Base-by-base conservation (phyloP, 2,113 vertebrate species). In the Lipotes vexillifer region DNA sequence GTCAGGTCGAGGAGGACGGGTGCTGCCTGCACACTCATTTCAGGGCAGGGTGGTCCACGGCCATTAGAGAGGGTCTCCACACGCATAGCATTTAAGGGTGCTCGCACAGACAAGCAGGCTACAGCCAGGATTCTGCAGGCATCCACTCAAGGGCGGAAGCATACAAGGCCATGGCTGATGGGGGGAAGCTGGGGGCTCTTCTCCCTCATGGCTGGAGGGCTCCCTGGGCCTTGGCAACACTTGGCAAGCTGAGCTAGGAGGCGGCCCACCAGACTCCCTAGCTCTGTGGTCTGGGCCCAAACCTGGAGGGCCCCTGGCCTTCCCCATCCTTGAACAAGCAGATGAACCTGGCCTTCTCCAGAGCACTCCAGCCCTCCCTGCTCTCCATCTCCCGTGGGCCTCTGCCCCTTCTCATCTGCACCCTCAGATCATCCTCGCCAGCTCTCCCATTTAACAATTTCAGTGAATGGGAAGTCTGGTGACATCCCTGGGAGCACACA, bases 41-140 rank as follows among this genome's bases (percentile, higher is more conserved):
- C 93, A 96, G 90, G 96, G 75, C 46, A 74, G 49, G 71, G 71
- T 49, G 59, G 65, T 41, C 97, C 83, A 69, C 0, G 1, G 83
- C 36, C 82, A 81, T 96, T 97, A 97, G 85, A 77, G 52, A 66
- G 61, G 72, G 52, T 83, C 41, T 90, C 63, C 86, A 86, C 68
- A 68, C 1, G 1, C 84, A 36, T 1, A 93, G 84, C 95, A 71
- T 96, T 96, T 94, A 96, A 49, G 52, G 57, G 15, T 52, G 80
- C 85, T 93, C 49, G 72, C 18, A 25, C 63, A 97, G 46, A 81
- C 72, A 96, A 95, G 93, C 95, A 96, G 96, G 93, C 29, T 88
- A 65, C 5, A 36, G 94, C 96, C 81, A 94, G 61, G 38, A 91
- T 59, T 57, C 96, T 84, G n/a, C 84, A 95, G 90, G 66, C 27